Percentiles rank a stretch among this genome's conserved stretches.
These are phyloP conservation scores for Corvus hawaiiensis DNA, from an alignment of 2,113 vertebrate species.

Conservation along the genomic window DNA sequence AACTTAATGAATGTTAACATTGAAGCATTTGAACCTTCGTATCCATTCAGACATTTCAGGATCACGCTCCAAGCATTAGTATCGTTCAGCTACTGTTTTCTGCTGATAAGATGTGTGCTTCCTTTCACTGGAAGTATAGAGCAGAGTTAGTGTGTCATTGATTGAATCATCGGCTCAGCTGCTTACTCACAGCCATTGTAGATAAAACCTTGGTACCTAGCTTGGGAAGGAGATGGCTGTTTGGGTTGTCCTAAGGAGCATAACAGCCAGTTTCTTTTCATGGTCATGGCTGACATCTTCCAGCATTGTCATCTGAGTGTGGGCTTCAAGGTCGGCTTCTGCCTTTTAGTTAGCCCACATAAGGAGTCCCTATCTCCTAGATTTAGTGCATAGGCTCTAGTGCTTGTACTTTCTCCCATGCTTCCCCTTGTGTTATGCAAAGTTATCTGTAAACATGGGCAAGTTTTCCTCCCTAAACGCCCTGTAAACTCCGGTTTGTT, in stretches of 20 bases:
- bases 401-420: neutral
- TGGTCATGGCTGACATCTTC: neutral
- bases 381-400: neutral
- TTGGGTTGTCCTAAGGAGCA: neutral
- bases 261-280: neutral
- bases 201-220: neutral
- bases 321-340: conserved; percentile 4
- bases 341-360: neutral
- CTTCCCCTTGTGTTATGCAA: neutral
- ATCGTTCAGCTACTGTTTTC: neutral
- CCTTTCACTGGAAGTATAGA: neutral
- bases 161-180: neutral
- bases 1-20: neutral
- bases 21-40: neutral
- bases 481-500: neutral
- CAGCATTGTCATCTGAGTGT: neutral
- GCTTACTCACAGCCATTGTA: neutral
- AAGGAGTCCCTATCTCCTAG: neutral
- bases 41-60: neutral
- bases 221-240: neutral
- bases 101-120: neutral
- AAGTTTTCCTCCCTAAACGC: neutral
- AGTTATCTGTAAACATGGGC: neutral
- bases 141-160: neutral
- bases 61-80: neutral